These are phyloP conservation scores for Agriotes lineatus DNA, from an alignment of 2,888 invertebrate genomes.

Conservation along the genomic window DNA sequence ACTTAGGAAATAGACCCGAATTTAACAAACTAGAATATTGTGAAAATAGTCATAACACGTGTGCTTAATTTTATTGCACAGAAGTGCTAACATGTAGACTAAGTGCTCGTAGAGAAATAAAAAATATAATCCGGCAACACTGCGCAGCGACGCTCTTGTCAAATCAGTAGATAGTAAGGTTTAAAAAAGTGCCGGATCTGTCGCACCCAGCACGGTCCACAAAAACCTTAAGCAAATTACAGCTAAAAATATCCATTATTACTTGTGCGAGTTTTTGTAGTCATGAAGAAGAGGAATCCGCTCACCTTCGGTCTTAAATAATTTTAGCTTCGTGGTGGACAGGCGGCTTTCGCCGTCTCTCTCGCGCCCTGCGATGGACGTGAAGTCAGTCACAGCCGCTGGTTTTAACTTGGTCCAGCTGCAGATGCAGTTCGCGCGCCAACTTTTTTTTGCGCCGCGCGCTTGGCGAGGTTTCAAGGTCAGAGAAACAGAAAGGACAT, in stretches of 20 bases:
- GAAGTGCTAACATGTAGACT: too few relatives aligned
- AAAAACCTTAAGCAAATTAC: not conserved
- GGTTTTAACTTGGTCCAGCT: conserved; percentile 35
- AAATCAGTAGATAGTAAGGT: too few relatives aligned
- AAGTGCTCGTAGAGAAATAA: too few relatives aligned
- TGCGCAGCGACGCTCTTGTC: too few relatives aligned
- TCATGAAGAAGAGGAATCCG: conserved; percentile 2
- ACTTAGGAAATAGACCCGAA: too few relatives aligned
- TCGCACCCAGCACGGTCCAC: not conserved
- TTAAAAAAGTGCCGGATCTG: too few relatives aligned
- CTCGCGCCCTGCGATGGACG: not conserved
- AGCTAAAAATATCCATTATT: conserved; percentile 9
- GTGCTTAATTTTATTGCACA: too few relatives aligned
- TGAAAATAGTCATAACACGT: too few relatives aligned
- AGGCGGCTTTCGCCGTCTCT: not conserved
- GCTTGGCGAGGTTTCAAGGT: conserved; percentile 48
- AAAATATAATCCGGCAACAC: too few relatives aligned
- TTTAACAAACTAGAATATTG: too few relatives aligned
- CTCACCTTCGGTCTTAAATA: conserved; percentile 22
- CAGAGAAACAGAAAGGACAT: conserved; percentile 48
- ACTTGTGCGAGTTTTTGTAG: conserved; percentile 1
- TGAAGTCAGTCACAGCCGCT: conserved; percentile 8
- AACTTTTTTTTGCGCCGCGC: conserved; percentile 45
- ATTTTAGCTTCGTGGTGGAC: not conserved
- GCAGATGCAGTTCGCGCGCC: conserved; percentile 43